phyloP scores from a whole-genome alignment of 37 sponge, comb jelly and placozoan species.

The Bolinopsis microptera region DNA sequence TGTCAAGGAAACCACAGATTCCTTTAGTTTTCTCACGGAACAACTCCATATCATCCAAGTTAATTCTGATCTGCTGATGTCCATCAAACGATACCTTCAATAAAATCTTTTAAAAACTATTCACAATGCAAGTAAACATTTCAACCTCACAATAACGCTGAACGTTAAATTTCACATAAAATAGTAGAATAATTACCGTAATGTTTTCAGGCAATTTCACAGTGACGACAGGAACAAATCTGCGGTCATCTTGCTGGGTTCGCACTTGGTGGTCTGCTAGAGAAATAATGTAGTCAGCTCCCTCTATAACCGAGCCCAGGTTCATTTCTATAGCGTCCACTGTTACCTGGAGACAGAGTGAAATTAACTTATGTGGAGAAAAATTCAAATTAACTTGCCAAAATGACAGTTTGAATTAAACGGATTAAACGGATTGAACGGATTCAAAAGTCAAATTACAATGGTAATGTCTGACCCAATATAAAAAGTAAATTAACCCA shows the following conservation, averaged over 20 bases:
- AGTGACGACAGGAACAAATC: slow-evolving; percentile 10
- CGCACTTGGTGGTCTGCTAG: background rate
- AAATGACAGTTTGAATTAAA: too few relatives aligned
- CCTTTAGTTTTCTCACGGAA: slow-evolving; percentile 17
- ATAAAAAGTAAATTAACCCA: too few relatives aligned
- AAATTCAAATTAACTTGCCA: too few relatives aligned
- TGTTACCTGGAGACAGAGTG: too few relatives aligned
- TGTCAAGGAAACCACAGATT: slow-evolving; percentile 35
- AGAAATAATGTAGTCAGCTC: background rate
- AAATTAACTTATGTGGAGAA: too few relatives aligned
- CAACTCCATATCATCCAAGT: background rate
- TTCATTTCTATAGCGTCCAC: background rate
- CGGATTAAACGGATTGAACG: too few relatives aligned
- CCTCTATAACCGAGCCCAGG: background rate
- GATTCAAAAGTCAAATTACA: too few relatives aligned
- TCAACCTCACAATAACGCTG: too few relatives aligned
- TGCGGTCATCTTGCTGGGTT: background rate
- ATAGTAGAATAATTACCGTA: background rate
- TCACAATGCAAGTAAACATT: too few relatives aligned
- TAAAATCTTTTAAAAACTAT: too few relatives aligned
- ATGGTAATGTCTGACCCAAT: too few relatives aligned
- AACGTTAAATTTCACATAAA: too few relatives aligned
- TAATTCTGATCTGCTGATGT: slow-evolving; percentile 3
- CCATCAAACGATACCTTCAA: slow-evolving; percentile 37
- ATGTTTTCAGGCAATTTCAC: background rate